Percentiles rank a stretch among this genome's conserved stretches.
Conservation (phyloP, 2,888 invertebrate species). For the Drosophila quinaria region DNA sequence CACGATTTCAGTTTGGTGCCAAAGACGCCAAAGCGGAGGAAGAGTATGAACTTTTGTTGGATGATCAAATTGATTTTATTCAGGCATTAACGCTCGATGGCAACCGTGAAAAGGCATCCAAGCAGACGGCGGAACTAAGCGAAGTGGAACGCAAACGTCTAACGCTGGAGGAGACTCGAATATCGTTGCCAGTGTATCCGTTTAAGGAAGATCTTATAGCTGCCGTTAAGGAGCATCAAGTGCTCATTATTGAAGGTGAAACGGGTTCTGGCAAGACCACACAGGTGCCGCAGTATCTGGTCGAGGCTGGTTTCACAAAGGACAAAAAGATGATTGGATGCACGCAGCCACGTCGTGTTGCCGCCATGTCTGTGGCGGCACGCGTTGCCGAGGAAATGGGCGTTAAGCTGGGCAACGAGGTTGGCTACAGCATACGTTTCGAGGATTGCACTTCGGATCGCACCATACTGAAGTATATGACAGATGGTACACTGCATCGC, state of each 20-base stretch:
- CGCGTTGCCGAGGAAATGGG: conserved; percentile 99
- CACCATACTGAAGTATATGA: conserved; percentile 99
- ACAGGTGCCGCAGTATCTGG: conserved; percentile 98
- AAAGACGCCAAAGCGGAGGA: conserved; percentile 91
- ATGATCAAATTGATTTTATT: conserved; percentile 99
- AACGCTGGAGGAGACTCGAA: conserved; percentile 96
- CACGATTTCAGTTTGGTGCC: conserved; percentile 96
- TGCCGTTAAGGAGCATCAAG: conserved; percentile 95
- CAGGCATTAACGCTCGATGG: conserved; percentile 94
- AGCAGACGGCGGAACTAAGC: conserved; percentile 88
- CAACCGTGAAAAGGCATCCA: conserved; percentile 86
- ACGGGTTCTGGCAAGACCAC: conserved; percentile 99
- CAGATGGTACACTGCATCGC: conserved; percentile 98
- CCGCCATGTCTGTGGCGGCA: conserved; percentile 99
- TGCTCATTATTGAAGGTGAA: conserved; percentile 98
- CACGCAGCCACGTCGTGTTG: conserved; percentile 98
- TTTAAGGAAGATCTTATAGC: conserved; percentile 95
- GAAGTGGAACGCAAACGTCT: conserved; percentile 91
- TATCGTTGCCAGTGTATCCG: conserved; percentile 96
- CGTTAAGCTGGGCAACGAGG: conserved; percentile 97
- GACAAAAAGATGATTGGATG: conserved; percentile 97
- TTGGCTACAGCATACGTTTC: conserved; percentile 96
- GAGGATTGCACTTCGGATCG: conserved; percentile 99
- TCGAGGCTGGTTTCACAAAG: conserved; percentile 95
- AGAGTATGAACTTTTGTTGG: conserved; percentile 96